phyloP scores from a whole-genome alignment of 2,113 vertebrate genomes.

The Miniopterus natalensis region DNA sequence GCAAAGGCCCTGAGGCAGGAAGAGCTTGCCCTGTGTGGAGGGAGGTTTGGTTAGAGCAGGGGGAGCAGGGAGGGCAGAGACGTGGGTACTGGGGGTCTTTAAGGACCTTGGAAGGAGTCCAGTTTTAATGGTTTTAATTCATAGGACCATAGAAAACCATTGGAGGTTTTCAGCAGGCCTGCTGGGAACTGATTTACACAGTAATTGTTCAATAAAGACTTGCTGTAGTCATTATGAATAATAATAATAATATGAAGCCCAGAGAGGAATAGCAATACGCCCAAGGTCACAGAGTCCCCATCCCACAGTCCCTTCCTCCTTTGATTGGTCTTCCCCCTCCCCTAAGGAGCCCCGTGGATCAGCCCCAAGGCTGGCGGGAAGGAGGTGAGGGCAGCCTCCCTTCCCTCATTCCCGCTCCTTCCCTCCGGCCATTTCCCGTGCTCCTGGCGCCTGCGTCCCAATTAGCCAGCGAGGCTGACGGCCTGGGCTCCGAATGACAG shows the following conservation, averaged over 20 bases:
- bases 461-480: constrained; percentile 81
- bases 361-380: constrained; percentile 84
- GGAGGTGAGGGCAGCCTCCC: constrained; percentile 78
- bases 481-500: constrained; percentile 80
- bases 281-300: constrained; percentile 63
- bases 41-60: neutral
- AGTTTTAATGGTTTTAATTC: constrained; percentile 60
- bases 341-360: constrained; percentile 74
- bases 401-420: constrained; percentile 82
- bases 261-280: constrained; percentile 83
- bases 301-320: constrained; percentile 31
- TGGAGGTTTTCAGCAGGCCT: constrained; percentile 55
- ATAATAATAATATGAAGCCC: constrained; percentile 74
- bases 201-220: constrained; percentile 75
- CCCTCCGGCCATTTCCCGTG: constrained; percentile 86
- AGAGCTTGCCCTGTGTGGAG: neutral
- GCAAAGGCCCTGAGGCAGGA: constrained; percentile 80
- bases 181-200: constrained; percentile 64
- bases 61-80: neutral
- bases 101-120: neutral
- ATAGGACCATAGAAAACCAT: constrained; percentile 49
- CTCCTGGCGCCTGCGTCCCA: constrained; percentile 78
- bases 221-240: constrained; percentile 63
- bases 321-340: constrained; percentile 23
- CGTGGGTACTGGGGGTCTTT: neutral